Evolutionary conservation across 2,113 vertebrate genomes (phyloP), one percentile per base, ranked within the genome.

Genomic region (Orcinus orca): DNA sequence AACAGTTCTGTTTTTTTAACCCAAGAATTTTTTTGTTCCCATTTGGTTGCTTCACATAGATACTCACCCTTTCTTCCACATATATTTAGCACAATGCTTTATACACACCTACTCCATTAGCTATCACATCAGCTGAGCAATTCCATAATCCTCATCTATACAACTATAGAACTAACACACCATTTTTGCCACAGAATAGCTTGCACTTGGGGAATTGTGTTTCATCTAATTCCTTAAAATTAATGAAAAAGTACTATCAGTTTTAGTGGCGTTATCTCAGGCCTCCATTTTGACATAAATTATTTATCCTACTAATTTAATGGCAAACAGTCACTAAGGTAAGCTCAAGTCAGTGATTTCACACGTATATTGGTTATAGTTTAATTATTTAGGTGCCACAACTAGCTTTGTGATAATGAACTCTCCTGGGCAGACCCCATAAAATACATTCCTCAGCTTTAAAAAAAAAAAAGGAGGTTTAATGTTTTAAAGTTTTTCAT

Each of bases 281-380:
- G 98, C 95, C 90, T 96, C 93, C 96, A 98, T 99, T 98, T 98
- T 97, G 96, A 97, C 94, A 90, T 99, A 98, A 98, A 99, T 99
- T 99, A 99, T 99, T 98, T 98, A 98, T 98, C 97, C 97, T 97
- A 93, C 97, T 98, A 98, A 98, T 99, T 98, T 98, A 98, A 98
- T 97, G 97, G 98, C 97, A 98, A 98, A 98, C 98, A 98, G 97
- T 98, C 97, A 94, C 95, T 94, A 96, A 97, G 96, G 97, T 55
- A 47, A 98, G 98, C 96, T 98, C 98, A 98, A 97, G 88, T 96
- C 98, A 96, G 97, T 98, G 98, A 98, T 98, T 98, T 98, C 98
- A 96, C 88, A 93, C 92, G 85, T 11, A 8, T 97, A 97, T 98
- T 98, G 98, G 98, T 95, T 98, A 98, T 96, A 98, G 97, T 97